A percentile compares a stretch with the other conserved stretches of the same genome.
Conservation (phyloP, 2,888 invertebrate species). For the Reticulitermes lucifugus region DNA sequence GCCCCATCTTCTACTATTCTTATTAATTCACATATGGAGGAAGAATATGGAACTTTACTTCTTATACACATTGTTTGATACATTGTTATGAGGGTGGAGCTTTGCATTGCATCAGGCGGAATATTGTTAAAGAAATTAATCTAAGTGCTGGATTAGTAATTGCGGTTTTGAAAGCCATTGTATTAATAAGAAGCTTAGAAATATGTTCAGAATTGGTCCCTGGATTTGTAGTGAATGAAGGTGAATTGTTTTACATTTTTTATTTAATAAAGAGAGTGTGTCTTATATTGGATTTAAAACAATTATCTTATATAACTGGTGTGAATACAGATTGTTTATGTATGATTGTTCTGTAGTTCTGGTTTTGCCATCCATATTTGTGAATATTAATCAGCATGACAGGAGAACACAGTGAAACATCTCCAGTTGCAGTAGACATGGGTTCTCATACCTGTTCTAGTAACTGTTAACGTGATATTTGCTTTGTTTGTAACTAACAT, state of each 20-base stretch:
- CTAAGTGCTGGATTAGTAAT: background rate
- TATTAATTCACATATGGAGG: background rate
- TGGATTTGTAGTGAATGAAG: background rate
- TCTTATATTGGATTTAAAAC: background rate
- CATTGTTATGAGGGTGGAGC: background rate
- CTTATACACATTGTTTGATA: background rate
- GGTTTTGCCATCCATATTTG: too few species aligned
- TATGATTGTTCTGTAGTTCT: background rate
- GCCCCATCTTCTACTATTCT: conserved; percentile 39
- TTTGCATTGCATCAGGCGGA: background rate
- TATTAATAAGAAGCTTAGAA: background rate
- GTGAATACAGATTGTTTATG: background rate
- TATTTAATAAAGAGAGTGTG: background rate
- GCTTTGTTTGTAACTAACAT: too few species aligned
- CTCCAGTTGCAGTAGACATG: too few species aligned
- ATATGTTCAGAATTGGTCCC: background rate
- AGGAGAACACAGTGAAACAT: too few species aligned
- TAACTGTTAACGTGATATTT: too few species aligned
- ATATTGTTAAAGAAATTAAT: background rate
- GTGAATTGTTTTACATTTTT: background rate
- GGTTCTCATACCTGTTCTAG: too few species aligned
- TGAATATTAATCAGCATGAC: too few species aligned
- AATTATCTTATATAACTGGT: background rate
- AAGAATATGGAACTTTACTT: background rate
- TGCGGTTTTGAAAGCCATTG: background rate